Evolutionary conservation across 2,888 invertebrate genomes (phyloP).

Genomic region (Exephanes ischioxanthus): DNA sequence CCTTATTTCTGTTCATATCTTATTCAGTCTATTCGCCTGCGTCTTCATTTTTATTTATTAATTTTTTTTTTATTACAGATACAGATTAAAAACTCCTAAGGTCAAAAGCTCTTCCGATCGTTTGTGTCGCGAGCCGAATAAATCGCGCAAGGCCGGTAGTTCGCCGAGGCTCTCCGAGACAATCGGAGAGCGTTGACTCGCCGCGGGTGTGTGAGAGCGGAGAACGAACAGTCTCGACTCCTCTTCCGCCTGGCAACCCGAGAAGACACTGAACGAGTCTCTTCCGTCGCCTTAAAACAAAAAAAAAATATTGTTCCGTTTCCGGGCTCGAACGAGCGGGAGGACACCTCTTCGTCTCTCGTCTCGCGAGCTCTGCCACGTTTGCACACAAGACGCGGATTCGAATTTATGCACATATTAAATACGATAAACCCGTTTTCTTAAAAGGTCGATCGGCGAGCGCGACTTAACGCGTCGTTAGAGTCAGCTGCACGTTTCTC

Average conservation of each 20-base stretch:
- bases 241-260: constrained; percentile 44
- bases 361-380: constrained; percentile 2
- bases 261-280: constrained; percentile 1
- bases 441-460: constrained; percentile 38
- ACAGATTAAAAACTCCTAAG: too few species aligned
- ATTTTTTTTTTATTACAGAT: too few species aligned
- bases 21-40: too few species aligned
- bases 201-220: background rate
- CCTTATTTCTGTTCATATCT: too few species aligned
- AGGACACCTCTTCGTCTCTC: background rate
- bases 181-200: background rate
- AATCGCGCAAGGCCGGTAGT: constrained; percentile 4
- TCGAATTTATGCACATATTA: constrained; percentile 59
- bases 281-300: background rate
- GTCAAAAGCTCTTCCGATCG: too few species aligned
- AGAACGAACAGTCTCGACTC: background rate
- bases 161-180: background rate
- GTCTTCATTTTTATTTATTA: too few species aligned
- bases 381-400: background rate
- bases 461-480: background rate
- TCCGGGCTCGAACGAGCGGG: constrained; percentile 19
- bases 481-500: constrained; percentile 9
- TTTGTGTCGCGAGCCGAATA: constrained; percentile 38
- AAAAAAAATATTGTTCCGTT: background rate
- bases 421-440: constrained; percentile 50